phyloP scores from a whole-genome alignment of 1,140 invertebrate genomes.

The Musca domestica region DNA sequence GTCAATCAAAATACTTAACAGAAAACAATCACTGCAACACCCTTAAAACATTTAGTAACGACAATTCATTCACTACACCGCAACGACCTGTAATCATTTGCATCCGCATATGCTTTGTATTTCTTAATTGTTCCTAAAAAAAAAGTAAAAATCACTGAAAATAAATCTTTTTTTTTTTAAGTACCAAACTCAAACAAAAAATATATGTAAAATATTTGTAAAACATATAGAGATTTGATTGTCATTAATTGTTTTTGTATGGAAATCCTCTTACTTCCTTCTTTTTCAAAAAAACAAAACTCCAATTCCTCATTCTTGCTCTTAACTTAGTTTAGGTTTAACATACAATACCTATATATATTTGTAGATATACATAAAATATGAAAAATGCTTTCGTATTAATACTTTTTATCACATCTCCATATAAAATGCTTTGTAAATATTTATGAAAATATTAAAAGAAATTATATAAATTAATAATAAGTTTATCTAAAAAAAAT shows the following conservation, averaged over 20 bases:
- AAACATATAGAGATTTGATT: slow-evolving; percentile 3
- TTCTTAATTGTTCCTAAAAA: slow-evolving; percentile 16
- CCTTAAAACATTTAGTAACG: too few relatives aligned
- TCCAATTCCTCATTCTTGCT: slow-evolving; percentile 4
- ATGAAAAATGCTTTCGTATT: background rate
- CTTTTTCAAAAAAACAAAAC: background rate
- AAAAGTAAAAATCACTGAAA: background rate
- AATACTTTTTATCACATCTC: background rate
- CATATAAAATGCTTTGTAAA: slow-evolving; percentile 12
- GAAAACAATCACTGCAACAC: too few relatives aligned
- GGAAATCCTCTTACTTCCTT: too few relatives aligned
- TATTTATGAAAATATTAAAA: slow-evolving; percentile 12
- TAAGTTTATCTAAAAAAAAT: slow-evolving; percentile 12
- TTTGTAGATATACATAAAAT: slow-evolving; percentile 6
- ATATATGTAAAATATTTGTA: slow-evolving; percentile 18
- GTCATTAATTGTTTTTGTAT: slow-evolving; percentile 3
- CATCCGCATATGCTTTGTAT: background rate
- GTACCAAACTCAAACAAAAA: background rate
- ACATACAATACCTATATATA: background rate
- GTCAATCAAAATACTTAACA: slow-evolving; percentile 4
- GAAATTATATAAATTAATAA: background rate
- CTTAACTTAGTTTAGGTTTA: slow-evolving; percentile 2
- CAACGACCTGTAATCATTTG: too few relatives aligned
- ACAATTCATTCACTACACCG: too few relatives aligned
- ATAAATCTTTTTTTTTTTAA: too few relatives aligned